A percentile compares a stretch with the other conserved stretches of the same genome.
Evolutionary conservation across 2,888 invertebrate species (phyloP).

Genomic region (Sturmia bella): DNA sequence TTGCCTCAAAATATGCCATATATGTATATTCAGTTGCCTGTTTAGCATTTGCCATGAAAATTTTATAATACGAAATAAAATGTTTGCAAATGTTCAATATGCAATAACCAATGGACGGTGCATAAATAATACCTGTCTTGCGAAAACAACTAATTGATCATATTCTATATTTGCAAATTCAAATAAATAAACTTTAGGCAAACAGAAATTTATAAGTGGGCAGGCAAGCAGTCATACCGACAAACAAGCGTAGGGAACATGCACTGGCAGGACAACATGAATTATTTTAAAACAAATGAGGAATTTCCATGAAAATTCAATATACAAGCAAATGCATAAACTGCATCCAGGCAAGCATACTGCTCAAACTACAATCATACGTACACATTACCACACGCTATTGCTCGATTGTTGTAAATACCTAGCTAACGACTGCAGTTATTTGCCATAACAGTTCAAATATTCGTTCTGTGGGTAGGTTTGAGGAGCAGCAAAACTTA

Average conservation of each 20-base stretch:
- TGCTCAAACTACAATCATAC: neutral
- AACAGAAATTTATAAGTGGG: conserved; percentile 29
- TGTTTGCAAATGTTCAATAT: conserved; percentile 22
- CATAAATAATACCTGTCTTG: conserved; percentile 23
- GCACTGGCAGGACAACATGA: neutral
- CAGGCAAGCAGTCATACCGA: neutral
- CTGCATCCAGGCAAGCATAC: neutral
- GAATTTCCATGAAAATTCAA: conserved; percentile 2
- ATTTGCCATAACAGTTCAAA: no score
- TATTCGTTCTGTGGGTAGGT: no score
- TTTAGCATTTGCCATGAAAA: neutral
- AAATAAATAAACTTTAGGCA: neutral
- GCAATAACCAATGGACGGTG: neutral
- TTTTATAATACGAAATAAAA: conserved; percentile 21
- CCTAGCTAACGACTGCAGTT: no score
- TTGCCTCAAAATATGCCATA: no score
- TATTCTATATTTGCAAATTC: conserved; percentile 19
- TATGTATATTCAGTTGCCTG: no score
- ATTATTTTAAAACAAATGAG: conserved; percentile 3
- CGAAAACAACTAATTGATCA: conserved; percentile 55
- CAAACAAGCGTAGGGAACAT: neutral
- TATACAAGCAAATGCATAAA: neutral
- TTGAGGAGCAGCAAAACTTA: no score
- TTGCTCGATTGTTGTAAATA: conserved; percentile 15
- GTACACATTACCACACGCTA: neutral